Base-by-base conservation (phyloP, 2,888 invertebrate species). In the Drosophila testacea region DNA sequence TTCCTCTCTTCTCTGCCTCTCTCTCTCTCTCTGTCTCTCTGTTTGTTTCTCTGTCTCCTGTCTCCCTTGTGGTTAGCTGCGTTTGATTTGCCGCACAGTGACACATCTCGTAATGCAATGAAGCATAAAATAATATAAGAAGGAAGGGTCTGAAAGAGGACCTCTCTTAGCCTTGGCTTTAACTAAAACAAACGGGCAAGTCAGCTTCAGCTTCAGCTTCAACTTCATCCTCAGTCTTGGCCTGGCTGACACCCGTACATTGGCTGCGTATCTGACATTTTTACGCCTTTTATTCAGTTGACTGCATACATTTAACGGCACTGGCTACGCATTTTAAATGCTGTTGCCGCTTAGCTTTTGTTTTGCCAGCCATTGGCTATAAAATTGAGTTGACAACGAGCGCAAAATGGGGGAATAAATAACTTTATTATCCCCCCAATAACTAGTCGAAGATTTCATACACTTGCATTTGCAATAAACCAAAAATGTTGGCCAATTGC, bases 81-180 rank as follows among this genome's bases (percentile, higher is more conserved):
- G 73, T 66, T 72, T 74, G 79, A 77, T 74, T 81, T 84, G 69
- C 65, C 77, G 39, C 67, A 42, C 69, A 62, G 64, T 83, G 82
- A 83, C 89, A 89, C 83, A 88, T 89, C 83, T 85, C 79, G 73
- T 63, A 79, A 84, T 84, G 89, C 90, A 81, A 81, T 90, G 78
- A 79, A 89, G 81, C 90, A 77, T 89, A 77, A 84, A 84, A 86
- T 89, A 89, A 89, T 87, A 77, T 81, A 79, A 80, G 75, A 80
- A 70, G 41, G 41, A 36, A 54, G 52, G 13, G 41, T 4, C 16
- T 6, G 11, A 42, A 44, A 27, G 13, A 32, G 11, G 22, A 22
- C 4, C 47, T 11, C 39, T 22, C 28, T 55, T 50, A 11, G 52
- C 50, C 52, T 51, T 47, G 48, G 22, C 69, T 60, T 63, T 62